phyloP scores from a whole-genome alignment of 2,888 invertebrate species.

The Megastigmus dorsalis region DNA sequence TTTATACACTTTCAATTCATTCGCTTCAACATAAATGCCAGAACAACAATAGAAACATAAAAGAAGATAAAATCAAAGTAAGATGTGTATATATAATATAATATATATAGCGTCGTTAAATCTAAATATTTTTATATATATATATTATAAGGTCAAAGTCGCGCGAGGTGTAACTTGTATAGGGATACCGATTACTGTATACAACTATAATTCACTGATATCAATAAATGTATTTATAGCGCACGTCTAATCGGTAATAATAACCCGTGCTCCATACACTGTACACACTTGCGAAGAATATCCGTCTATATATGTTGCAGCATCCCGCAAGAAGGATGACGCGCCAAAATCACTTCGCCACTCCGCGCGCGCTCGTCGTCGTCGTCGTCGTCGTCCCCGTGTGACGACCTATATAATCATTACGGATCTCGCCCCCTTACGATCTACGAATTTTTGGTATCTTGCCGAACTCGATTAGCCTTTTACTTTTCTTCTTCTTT shows the following conservation, averaged over 20 bases:
- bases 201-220: conserved; percentile 65
- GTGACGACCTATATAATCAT: too few species aligned
- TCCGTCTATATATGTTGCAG: too few species aligned
- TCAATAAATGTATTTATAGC: conserved; percentile 68
- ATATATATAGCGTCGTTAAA: too few species aligned
- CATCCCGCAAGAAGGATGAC: not conserved
- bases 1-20: conserved; percentile 26
- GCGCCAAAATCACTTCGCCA: conserved; percentile 33
- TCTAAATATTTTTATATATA: too few species aligned
- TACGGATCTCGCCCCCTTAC: conserved; percentile 43
- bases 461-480: conserved; percentile 62
- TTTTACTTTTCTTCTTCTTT: conserved; percentile 30
- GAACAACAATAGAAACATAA: not conserved
- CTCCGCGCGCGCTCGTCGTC: not conserved
- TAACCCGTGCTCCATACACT: conserved; percentile 64
- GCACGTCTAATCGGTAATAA: conserved; percentile 68
- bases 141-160: conserved; percentile 20
- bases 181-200: conserved; percentile 66
- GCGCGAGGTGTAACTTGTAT: conserved; percentile 51
- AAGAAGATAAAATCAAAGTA: conserved; percentile 16
- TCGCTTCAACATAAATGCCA: conserved; percentile 6
- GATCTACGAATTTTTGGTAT: conserved; percentile 61
- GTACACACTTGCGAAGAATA: conserved; percentile 62
- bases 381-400: too few species aligned
- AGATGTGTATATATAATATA: too few species aligned